Evolutionary conservation across 2,888 invertebrate genomes (phyloP).

Genomic region (Drosophila nigricruria): DNA sequence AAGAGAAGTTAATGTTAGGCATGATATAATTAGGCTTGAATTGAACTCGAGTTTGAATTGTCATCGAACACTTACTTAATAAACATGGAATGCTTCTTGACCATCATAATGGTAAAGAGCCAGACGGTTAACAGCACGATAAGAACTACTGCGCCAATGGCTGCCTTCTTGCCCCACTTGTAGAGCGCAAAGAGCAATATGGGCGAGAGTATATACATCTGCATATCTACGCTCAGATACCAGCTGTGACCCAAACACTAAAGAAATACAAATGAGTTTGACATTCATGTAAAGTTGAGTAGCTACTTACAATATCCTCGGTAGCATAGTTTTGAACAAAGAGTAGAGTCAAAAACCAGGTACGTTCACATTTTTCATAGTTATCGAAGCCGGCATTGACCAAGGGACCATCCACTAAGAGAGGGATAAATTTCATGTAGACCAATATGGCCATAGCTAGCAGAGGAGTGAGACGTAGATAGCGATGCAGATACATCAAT

Average conservation of each 20-base stretch:
- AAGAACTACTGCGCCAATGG: slow-evolving; percentile 52
- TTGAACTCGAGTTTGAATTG: too few relatives aligned
- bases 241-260: slow-evolving; percentile 86
- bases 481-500: slow-evolving; percentile 78
- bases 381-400: slow-evolving; percentile 29
- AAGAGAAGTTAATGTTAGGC: too few relatives aligned
- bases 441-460: slow-evolving; percentile 85
- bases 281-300: neutral
- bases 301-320: slow-evolving; percentile 63
- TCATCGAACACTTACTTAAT: slow-evolving; percentile 44
- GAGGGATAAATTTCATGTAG: slow-evolving; percentile 84
- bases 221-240: slow-evolving; percentile 87
- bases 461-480: slow-evolving; percentile 86
- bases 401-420: slow-evolving; percentile 85
- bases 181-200: slow-evolving; percentile 85
- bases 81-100: slow-evolving; percentile 50
- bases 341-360: slow-evolving; percentile 85
- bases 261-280: neutral
- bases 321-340: slow-evolving; percentile 85
- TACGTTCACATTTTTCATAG: slow-evolving; percentile 61
- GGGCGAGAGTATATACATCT: slow-evolving; percentile 87
- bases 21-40: too few relatives aligned
- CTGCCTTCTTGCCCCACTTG: slow-evolving; percentile 74
- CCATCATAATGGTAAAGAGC: slow-evolving; percentile 66
- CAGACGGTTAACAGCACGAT: slow-evolving; percentile 56